Evolutionary conservation across 2,113 vertebrate species (phyloP).

Genomic region (Acanthochromis polyacanthus): DNA sequence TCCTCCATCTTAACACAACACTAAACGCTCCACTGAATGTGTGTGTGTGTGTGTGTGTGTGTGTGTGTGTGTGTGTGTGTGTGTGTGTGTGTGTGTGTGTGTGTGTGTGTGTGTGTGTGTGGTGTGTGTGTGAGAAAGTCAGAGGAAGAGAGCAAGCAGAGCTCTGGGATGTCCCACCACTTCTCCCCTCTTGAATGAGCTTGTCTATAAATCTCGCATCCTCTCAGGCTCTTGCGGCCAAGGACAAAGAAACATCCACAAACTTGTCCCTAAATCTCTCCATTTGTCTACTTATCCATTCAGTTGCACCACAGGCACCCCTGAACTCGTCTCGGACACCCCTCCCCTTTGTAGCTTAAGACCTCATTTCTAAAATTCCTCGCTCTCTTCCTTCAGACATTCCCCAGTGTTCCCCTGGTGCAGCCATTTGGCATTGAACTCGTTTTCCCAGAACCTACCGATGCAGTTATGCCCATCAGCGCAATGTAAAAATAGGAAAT

Average conservation of each 20-base stretch:
- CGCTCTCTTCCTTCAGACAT: conserved; percentile 77
- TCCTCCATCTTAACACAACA: conserved; percentile 71
- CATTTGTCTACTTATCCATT: conserved; percentile 53
- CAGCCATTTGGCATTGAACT: conserved; percentile 72
- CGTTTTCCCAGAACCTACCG: conserved; percentile 77
- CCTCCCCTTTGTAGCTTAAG: conserved; percentile 51
- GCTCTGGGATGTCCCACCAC: conserved; percentile 41
- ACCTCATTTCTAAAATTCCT: conserved; percentile 70
- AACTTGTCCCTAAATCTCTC: conserved; percentile 40
- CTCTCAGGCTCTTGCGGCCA: conserved; percentile 44
- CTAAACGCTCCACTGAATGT: conserved; percentile 48
- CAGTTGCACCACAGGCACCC: conserved; percentile 58
- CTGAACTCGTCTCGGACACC: conserved; percentile 35
- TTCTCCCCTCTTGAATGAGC: conserved; percentile 42
- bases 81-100: conserved; percentile 18
- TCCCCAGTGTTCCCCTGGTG: conserved; percentile 75
- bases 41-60: conserved; percentile 22
- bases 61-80: conserved; percentile 35
- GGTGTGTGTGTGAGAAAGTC: conserved; percentile 23
- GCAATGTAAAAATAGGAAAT: conserved; percentile 1
- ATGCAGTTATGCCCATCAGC: conserved; percentile 60
- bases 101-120: conserved; percentile 7
- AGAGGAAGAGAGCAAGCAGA: conserved; percentile 15
- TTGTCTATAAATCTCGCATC: conserved; percentile 61
- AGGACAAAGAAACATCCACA: conserved; percentile 53